A percentile compares a stretch with the other conserved stretches of the same genome.
phyloP scores from a whole-genome alignment of 2,113 vertebrate genomes.

The Promerops cafer region DNA sequence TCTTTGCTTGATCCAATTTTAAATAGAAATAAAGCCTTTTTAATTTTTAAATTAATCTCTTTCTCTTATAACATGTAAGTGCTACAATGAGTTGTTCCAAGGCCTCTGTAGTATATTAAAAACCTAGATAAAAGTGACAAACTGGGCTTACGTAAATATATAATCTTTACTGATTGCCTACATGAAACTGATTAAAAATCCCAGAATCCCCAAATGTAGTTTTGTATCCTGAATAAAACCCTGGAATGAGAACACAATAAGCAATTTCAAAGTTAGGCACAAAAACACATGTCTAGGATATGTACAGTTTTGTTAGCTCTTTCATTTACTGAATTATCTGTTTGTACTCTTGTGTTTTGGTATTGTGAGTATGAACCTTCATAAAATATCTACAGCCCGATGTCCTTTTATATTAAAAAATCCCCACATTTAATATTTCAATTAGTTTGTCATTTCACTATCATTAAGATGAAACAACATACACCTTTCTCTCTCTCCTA shows the following conservation, averaged over 20 bases:
- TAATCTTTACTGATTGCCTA: neutral
- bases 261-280: neutral
- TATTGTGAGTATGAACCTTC: neutral
- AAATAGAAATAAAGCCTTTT: neutral
- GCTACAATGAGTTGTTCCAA: neutral
- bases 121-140: neutral
- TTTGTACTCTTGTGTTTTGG: neutral
- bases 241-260: neutral
- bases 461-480: neutral
- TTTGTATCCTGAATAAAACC: neutral
- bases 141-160: neutral
- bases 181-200: neutral
- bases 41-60: neutral
- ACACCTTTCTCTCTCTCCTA: neutral
- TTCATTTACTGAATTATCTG: neutral
- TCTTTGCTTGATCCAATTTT: neutral
- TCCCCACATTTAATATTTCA: neutral
- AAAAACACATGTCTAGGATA: neutral
- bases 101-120: neutral
- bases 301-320: neutral
- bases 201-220: neutral
- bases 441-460: neutral
- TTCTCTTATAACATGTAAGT: neutral
- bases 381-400: neutral
- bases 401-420: neutral